A percentile compares a stretch with the other conserved stretches of the same genome.
Evolutionary conservation across 2,113 vertebrate species (phyloP).

Genomic region (Cheilinus undulatus): DNA sequence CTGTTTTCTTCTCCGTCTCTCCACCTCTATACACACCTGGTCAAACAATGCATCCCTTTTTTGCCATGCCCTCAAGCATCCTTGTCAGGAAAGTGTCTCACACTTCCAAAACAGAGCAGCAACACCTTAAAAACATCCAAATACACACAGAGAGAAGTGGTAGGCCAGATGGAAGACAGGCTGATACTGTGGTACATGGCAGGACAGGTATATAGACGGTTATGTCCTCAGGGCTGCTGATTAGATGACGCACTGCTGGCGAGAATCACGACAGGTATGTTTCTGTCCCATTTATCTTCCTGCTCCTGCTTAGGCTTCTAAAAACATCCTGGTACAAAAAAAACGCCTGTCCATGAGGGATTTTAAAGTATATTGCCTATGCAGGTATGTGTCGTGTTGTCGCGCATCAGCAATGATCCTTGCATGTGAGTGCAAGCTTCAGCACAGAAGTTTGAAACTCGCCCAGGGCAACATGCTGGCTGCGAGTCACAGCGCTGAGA

Average conservation of each 20-base stretch:
- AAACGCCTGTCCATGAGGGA: neutral
- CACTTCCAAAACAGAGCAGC: conserved; percentile 44
- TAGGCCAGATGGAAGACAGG: conserved; percentile 26
- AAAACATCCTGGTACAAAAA: conserved; percentile 10
- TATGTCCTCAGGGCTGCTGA: conserved; percentile 52
- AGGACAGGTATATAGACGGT: conserved; percentile 31
- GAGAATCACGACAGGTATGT: neutral
- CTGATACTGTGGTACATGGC: conserved; percentile 22
- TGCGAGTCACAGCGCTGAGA: conserved; percentile 47
- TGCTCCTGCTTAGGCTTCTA: conserved; percentile 1
- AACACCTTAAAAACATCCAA: conserved; percentile 40
- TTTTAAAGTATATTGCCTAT: neutral
- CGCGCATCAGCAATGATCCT: conserved; percentile 24
- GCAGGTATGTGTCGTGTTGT: conserved; percentile 7
- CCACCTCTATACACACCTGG: conserved; percentile 59
- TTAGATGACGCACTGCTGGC: conserved; percentile 51
- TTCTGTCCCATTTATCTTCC: conserved; percentile 21
- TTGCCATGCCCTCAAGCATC: conserved; percentile 62
- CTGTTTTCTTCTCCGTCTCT: conserved; percentile 14
- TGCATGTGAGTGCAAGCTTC: conserved; percentile 51
- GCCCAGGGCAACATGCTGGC: conserved; percentile 55
- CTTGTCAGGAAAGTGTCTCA: conserved; percentile 53
- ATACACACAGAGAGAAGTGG: conserved; percentile 26
- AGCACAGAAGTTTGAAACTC: conserved; percentile 36
- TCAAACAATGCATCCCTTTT: conserved; percentile 54